phyloP scores from a whole-genome alignment of 2,888 invertebrate genomes.

The Meteorus colon region DNA sequence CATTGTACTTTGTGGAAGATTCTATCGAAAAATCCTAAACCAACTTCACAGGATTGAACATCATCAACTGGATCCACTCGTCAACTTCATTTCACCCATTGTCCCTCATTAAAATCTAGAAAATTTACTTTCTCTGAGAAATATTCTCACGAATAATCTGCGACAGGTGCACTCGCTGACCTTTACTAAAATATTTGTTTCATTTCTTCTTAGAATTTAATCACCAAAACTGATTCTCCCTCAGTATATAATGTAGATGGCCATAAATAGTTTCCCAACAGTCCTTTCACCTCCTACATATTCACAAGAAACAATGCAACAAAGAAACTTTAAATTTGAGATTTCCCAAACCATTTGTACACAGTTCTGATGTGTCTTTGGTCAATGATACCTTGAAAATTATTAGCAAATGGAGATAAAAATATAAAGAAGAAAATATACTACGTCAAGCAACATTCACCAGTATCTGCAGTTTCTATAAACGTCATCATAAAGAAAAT shows the following conservation, averaged over 20 bases:
- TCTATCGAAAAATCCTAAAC: too few relatives aligned
- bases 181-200: slow-evolving; percentile 40
- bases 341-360: background rate
- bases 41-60: background rate
- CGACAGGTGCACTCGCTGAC: slow-evolving; percentile 39
- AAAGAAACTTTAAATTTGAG: background rate
- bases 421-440: background rate
- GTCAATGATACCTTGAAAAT: background rate
- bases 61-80: background rate
- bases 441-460: too few relatives aligned
- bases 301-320: background rate
- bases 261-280: slow-evolving; percentile 43
- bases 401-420: background rate
- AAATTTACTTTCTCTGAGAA: background rate
- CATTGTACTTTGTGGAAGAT: too few relatives aligned
- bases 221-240: slow-evolving; percentile 25
- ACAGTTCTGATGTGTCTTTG: background rate
- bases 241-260: background rate
- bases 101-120: background rate
- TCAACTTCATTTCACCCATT: background rate
- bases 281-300: slow-evolving; percentile 8
- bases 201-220: slow-evolving; percentile 41
- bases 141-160: background rate
- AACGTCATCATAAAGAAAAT: slow-evolving; percentile 12
- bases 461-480: slow-evolving; percentile 20